Base-by-base conservation (phyloP, 2,113 vertebrate species). In the Xiphias gladius region DNA sequence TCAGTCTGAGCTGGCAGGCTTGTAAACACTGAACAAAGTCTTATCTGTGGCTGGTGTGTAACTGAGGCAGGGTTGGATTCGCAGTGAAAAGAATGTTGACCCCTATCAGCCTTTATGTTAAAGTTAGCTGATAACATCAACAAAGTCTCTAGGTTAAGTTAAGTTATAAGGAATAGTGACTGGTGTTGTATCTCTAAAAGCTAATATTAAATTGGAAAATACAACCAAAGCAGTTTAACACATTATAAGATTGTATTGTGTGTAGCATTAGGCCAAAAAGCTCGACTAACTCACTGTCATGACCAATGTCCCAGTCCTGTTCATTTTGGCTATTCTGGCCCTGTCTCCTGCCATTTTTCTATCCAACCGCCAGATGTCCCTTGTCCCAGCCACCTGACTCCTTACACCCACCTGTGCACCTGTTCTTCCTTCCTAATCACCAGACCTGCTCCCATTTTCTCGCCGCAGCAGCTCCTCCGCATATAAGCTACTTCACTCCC, bases 71-170 rank as follows among this genome's bases (percentile, higher is more conserved):
- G 68, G 69, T 58, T 17, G 68, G 30, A 81, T 19, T 32, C 63
- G 12, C 52, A 66, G 69, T 70, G 57, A 19, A 81, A 76, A 30
- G 39, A 79, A 79, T 72, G 54, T 57, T 22, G 48, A 75, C 59
- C 17, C 43, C 28, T n/a, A 7, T 22, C 1, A 13, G 16, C 61
- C 30, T 62, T 3, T 63, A 2, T 76, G 70, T 69, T 46, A 50
- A 64, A 73, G 35, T 76, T 28, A 35, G 28, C 69, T 46, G 73
- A 41, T 28, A 75, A 50, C 39, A 8, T 77, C 20, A 43, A 5
- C 14, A 50, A 10, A 20, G 20, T 19, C 61, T 55, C 59, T 30
- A 32, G n/a, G n/a, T n/a, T n/a, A n/a, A n/a, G n/a, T n/a, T n/a
- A 63, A 68, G 5, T 50, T 24, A 32, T 30, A 62, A 28, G 63